phyloP scores from a whole-genome alignment of 2,797 vertebrate genomes.

The Silurus aristotelis region DNA sequence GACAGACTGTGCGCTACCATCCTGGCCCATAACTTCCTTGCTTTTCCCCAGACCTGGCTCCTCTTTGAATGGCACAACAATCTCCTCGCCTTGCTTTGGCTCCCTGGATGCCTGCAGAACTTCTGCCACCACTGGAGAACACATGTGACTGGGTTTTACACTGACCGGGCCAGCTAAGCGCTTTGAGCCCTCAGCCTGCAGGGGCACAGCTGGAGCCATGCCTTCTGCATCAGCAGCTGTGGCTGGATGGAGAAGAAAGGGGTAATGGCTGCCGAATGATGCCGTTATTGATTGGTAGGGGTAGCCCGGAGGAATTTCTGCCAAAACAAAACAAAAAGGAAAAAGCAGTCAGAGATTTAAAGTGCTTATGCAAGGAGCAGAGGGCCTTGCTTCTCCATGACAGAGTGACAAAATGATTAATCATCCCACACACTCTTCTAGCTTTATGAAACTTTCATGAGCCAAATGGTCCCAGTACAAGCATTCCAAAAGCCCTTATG shows the following conservation, averaged over 20 bases:
- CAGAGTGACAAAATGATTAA: conserved; percentile 63
- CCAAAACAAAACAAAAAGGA: conserved; percentile 43
- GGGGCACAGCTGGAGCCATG: conserved; percentile 73
- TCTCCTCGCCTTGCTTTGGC: conserved; percentile 68
- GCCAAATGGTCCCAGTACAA: conserved; percentile 56
- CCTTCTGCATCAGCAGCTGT: conserved; percentile 77
- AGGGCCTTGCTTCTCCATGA: conserved; percentile 51
- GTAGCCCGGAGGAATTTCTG: conserved; percentile 88
- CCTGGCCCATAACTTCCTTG: conserved; percentile 61
- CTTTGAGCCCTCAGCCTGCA: conserved; percentile 74
- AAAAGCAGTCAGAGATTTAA: conserved; percentile 38
- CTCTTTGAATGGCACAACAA: conserved; percentile 76
- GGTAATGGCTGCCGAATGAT: conserved; percentile 83
- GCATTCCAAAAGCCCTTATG: conserved; percentile 52
- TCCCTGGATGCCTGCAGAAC: conserved; percentile 63
- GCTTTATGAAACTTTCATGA: conserved; percentile 65
- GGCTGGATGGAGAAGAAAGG: conserved; percentile 81
- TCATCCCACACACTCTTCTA: conserved; percentile 52
- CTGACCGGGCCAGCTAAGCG: conserved; percentile 74
- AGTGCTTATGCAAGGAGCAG: conserved; percentile 51
- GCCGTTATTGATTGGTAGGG: conserved; percentile 86
- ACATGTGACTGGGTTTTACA: conserved; percentile 79
- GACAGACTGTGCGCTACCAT: conserved; percentile 65
- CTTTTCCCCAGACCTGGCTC: conserved; percentile 76
- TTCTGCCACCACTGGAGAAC: conserved; percentile 75